Evolutionary conservation across 2,113 vertebrate species (phyloP), one percentile per base, ranked within the genome.

Genomic region (Xyliphius kryptos): DNA sequence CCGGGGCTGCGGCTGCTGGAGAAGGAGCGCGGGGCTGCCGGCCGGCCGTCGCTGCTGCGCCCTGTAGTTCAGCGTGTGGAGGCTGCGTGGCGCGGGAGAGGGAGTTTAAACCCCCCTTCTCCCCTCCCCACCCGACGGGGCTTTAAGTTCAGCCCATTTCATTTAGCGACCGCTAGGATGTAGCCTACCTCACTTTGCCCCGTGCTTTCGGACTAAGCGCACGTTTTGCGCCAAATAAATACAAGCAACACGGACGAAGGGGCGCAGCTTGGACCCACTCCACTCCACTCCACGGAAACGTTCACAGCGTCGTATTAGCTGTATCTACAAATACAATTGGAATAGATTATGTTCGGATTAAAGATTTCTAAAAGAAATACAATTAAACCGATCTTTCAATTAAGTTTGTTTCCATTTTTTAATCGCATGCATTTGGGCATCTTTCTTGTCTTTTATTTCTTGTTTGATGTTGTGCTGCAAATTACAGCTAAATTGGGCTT

Each of bases 81-180:
- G 74, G 69, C 74, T 75, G 73, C 40, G 78, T 72, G 17, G 65
- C 72, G 78, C 73, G 84, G 76, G 61, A 63, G 83, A 77, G 79
- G 70, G 78, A 78, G 79, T 86, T 83, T 64, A 82, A 71, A 84
- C 81, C 80, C 75, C 59, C 59, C 59, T 61, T 47, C 59, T 50
- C 59, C 58, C 58, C 58, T 40, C 58, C 58, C 46, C 59, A 61
- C 32, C 59, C 59, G 26, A 13, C 59, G 72, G 63, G 77, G 77
- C 79, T 63, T 61, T 75, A 80, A 83, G 82, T 80, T 83, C 82
- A 84, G 82, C 86, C 86, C 81, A 82, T 84, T 85, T 81, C 86
- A 80, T 68, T 56, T 26, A 81, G 82, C 82, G 58, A 70, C 90
- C 84, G 79, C 88, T 90, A 85, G 88, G 87, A 89, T 90, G 89